Base-by-base conservation (phyloP, 2,888 invertebrate species). In the Pheosia gnoma region DNA sequence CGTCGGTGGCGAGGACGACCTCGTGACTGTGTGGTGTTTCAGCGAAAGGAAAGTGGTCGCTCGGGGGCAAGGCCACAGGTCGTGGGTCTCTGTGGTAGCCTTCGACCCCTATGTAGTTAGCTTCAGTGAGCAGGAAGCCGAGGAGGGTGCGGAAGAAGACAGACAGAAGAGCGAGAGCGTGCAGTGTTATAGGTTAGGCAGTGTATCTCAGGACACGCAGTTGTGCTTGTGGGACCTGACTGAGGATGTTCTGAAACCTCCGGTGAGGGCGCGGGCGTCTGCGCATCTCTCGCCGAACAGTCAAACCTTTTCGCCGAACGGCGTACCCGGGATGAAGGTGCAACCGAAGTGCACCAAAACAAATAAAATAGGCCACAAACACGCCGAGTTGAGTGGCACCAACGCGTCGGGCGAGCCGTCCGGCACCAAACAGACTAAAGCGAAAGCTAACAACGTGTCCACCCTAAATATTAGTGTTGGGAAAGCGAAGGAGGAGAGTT, bases 171-270 rank as follows among this genome's bases (percentile, higher is more conserved):
- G 78, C 71, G 87, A 85, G 87, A 82, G 91, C 86, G 94, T 77
- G 82, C 95, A 96, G 39, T 96, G 97, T 81, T 98, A 98, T 86
- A 94, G 98, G 70, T 94, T 99, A 68, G 99, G 98, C 43, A 98
- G 98, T 69, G 98, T 99, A 1, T 98, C 99, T 45, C 99, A 99
- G 88, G 99, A 99, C 91, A 99, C 99, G 54, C 98, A 98, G 87
- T 93, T 99, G 72, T 99, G 99, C 90, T 94, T 99, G 70, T 99
- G 99, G 99, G 99, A 99, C 87, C 95, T 99, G 65, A 99, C 99
- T 11, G 98, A 99, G 85, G 99, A 99, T 84, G 96, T 98, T 63
- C 90, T 99, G 62, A 94, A 96, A 75, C 97, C 97, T 80, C 97
- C 97, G n/a, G 91, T 87, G 5, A 76, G 93, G 5, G 86, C 92